Percentiles rank a stretch among this genome's conserved stretches.
These are phyloP conservation scores for Falco columbarius DNA, from an alignment of 2,797 vertebrate genomes.

Conservation along the genomic window DNA sequence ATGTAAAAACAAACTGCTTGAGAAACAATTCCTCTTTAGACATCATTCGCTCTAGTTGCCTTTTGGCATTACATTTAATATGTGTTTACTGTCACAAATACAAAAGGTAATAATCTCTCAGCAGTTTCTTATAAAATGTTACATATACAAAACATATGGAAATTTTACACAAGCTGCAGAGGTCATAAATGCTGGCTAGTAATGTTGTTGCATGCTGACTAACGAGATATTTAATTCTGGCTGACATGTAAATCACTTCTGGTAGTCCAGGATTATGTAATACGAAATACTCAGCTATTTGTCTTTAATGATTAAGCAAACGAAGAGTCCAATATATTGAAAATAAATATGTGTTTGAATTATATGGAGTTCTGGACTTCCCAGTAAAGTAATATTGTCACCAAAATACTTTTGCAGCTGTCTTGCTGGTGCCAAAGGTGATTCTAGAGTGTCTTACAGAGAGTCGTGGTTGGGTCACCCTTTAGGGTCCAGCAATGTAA, in stretches of 20 bases:
- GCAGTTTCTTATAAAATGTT: conserved; percentile 42
- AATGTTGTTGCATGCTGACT: conserved; percentile 43
- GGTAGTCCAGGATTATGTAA: conserved; percentile 46
- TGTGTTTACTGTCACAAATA: conserved; percentile 44
- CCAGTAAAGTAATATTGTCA: background rate
- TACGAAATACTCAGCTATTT: conserved; percentile 46
- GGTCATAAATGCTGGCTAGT: conserved; percentile 70
- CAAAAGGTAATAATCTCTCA: conserved; percentile 55
- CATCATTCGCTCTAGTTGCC: conserved; percentile 51
- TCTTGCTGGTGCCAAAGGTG: background rate
- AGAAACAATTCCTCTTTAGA: background rate
- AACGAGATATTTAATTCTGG: conserved; percentile 65
- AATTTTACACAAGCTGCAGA: conserved; percentile 47
- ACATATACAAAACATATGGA: conserved; percentile 50
- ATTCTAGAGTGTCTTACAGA: background rate
- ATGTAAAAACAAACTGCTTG: background rate
- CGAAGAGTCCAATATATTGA: background rate
- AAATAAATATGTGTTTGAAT: background rate
- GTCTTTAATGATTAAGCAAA: conserved; percentile 45
- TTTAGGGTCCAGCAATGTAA: background rate
- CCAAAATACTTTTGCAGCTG: background rate
- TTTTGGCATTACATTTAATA: conserved; percentile 31
- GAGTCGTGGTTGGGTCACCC: background rate
- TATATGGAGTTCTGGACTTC: background rate
- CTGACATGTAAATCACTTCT: conserved; percentile 50